Conservation (phyloP, 53 echinoderm and acorn worm species). For the Temnopleurus reevesii region DNA sequence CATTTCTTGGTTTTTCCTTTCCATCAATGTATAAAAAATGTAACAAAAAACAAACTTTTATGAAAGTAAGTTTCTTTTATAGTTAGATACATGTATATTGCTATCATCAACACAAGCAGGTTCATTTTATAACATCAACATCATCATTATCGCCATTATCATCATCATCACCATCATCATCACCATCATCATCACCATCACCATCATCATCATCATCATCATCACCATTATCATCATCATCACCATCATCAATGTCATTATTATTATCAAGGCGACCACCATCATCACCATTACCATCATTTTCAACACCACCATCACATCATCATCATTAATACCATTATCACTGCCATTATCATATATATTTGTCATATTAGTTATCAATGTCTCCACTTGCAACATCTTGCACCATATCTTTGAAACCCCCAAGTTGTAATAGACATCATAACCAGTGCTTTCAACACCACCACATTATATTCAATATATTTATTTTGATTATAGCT, state of each 20-base stretch:
- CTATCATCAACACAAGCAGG: too few relatives aligned
- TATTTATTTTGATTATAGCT: background rate
- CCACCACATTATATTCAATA: background rate
- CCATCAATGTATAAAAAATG: too few relatives aligned
- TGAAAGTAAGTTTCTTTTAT: too few relatives aligned
- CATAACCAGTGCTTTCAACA: background rate
- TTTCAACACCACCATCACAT: background rate
- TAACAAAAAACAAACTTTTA: too few relatives aligned
- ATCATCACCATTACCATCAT: too few relatives aligned
- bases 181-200: background rate
- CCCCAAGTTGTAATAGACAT: too few relatives aligned
- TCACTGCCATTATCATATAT: background rate
- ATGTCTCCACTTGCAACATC: too few relatives aligned
- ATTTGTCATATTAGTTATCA: background rate
- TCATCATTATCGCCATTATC: background rate
- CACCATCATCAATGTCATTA: background rate
- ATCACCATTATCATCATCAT: background rate
- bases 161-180: background rate
- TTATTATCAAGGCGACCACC: too few relatives aligned
- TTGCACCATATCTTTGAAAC: too few relatives aligned
- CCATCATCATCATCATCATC: background rate
- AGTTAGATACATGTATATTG: too few relatives aligned
- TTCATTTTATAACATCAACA: background rate
- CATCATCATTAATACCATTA: too few relatives aligned
- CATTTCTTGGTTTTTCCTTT: too few relatives aligned